Conservation (phyloP, 1,140 invertebrate species). For the Elysia chlorotica region DNA sequence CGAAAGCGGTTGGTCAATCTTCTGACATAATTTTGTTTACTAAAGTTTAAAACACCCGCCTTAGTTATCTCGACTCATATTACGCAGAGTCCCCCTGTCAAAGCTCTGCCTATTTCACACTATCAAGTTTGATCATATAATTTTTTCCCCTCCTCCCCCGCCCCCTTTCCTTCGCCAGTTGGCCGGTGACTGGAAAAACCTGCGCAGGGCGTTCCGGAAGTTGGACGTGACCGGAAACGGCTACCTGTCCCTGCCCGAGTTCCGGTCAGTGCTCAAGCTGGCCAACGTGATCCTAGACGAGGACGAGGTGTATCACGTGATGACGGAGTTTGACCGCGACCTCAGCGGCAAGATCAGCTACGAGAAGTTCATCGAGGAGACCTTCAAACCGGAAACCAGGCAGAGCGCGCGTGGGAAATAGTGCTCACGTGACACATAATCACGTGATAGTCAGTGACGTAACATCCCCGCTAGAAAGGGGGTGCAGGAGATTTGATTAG, state of each 20-base stretch:
- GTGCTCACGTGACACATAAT: not conserved
- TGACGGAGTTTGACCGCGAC: constrained; percentile 55
- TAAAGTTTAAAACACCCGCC: too few species aligned
- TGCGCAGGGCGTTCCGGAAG: constrained; percentile 59
- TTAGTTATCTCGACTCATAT: too few species aligned
- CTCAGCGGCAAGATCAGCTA: constrained; percentile 57
- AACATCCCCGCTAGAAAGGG: not conserved
- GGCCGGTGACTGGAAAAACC: constrained; percentile 59
- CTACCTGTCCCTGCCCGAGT: constrained; percentile 55
- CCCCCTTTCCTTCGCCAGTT: constrained; percentile 39
- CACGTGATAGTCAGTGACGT: not conserved
- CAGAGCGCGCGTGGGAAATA: constrained; percentile 26
- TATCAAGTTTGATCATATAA: too few species aligned
- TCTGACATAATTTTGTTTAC: too few species aligned
- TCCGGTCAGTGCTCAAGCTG: constrained; percentile 57
- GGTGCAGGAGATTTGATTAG: not conserved
- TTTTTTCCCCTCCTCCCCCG: too few species aligned
- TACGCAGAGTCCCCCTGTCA: too few species aligned
- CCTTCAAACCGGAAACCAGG: constrained; percentile 49
- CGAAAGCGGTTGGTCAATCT: too few species aligned
- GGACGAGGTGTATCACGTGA: constrained; percentile 59
- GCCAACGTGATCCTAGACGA: constrained; percentile 58
- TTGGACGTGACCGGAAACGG: constrained; percentile 52
- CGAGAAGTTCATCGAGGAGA: constrained; percentile 58
- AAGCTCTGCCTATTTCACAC: too few species aligned